phyloP scores from a whole-genome alignment of 2,888 invertebrate species.

The Scaptomyza caliginosa region DNA sequence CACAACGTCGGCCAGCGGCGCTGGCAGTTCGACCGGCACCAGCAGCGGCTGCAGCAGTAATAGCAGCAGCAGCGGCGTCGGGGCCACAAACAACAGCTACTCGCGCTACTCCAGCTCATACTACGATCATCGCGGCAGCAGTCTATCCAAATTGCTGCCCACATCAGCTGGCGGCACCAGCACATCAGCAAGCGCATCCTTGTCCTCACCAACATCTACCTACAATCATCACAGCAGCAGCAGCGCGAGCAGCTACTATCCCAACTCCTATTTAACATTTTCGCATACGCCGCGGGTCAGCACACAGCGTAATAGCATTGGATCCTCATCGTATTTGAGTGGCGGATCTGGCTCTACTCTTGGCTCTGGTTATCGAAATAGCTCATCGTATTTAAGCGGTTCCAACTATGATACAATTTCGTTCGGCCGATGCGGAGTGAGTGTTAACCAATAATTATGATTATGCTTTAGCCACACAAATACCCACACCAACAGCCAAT shows the following conservation, averaged over 20 bases:
- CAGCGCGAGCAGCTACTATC: slow-evolving; percentile 59
- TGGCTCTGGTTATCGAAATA: slow-evolving; percentile 79
- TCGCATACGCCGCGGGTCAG: slow-evolving; percentile 79
- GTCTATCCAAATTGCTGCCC: slow-evolving; percentile 74
- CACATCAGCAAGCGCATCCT: slow-evolving; percentile 19
- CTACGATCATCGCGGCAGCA: slow-evolving; percentile 79
- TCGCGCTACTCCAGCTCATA: slow-evolving; percentile 69
- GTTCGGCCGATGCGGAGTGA: slow-evolving; percentile 84
- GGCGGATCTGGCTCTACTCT: slow-evolving; percentile 66
- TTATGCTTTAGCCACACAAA: slow-evolving; percentile 42
- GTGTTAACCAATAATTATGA: slow-evolving; percentile 51
- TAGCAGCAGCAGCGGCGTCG: slow-evolving; percentile 36
- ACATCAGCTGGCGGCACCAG: slow-evolving; percentile 47
- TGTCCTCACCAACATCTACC: slow-evolving; percentile 45
- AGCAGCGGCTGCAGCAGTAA: slow-evolving; percentile 36
- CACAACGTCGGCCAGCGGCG: slow-evolving; percentile 80
- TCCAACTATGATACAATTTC: slow-evolving; percentile 83
- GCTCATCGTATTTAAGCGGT: slow-evolving; percentile 75
- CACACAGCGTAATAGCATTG: slow-evolving; percentile 64
- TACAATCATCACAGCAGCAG: slow-evolving; percentile 42
- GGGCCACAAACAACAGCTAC: slow-evolving; percentile 71
- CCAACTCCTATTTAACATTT: slow-evolving; percentile 68
- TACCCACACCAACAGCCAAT: not conserved
- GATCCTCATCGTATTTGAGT: slow-evolving; percentile 66
- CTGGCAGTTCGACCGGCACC: slow-evolving; percentile 59